Conservation (phyloP, 2,797 vertebrate species). For the Argya squamiceps region DNA sequence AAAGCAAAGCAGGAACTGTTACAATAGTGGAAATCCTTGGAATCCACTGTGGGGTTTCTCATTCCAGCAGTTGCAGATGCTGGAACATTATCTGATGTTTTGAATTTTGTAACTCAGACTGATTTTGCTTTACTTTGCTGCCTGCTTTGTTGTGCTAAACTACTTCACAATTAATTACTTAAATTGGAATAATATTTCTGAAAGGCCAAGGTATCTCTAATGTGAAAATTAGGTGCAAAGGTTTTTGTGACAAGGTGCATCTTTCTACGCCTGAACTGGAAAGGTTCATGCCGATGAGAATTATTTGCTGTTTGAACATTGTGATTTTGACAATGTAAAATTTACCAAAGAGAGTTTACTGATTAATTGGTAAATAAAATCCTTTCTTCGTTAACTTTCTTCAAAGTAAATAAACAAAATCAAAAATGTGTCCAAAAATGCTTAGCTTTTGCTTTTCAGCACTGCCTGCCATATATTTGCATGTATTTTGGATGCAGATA, state of each 20-base stretch:
- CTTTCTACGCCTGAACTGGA: background rate
- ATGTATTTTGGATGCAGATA: background rate
- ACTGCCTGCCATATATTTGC: background rate
- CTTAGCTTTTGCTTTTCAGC: background rate
- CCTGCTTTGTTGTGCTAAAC: background rate
- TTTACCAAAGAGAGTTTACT: background rate
- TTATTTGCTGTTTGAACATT: background rate
- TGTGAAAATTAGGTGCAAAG: background rate
- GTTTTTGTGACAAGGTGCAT: background rate
- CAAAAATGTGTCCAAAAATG: background rate
- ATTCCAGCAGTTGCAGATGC: background rate
- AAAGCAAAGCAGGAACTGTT: background rate
- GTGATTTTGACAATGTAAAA: background rate
- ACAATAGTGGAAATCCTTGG: background rate
- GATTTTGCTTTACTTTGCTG: background rate
- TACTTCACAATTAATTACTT: background rate
- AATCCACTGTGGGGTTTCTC: background rate
- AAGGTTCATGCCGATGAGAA: background rate
- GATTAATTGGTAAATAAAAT: background rate
- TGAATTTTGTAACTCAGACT: background rate
- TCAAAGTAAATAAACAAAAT: background rate
- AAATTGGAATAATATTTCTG: background rate
- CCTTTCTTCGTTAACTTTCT: background rate
- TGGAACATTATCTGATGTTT: background rate
- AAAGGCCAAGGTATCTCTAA: background rate